Conservation (phyloP, 2,113 vertebrate species). For the Corvus hawaiiensis region DNA sequence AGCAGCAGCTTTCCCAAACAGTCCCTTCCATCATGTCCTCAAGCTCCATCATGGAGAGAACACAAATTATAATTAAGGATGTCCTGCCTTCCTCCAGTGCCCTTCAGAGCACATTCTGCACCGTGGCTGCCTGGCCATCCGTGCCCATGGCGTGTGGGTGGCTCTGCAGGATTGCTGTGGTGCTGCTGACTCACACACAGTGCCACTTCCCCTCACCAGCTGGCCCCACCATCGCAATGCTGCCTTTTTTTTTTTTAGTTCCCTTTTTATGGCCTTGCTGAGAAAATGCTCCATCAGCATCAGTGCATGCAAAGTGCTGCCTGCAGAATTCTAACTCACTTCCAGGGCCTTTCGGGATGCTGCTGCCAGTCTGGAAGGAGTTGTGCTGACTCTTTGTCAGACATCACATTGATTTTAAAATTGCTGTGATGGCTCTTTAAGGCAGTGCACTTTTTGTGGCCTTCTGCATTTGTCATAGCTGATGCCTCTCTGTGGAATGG, state of each 20-base stretch:
- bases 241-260: neutral
- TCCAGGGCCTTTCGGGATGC: neutral
- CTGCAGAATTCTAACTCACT: neutral
- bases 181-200: neutral
- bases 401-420: slow-evolving; percentile 44
- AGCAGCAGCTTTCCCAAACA: neutral
- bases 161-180: neutral
- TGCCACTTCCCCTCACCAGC: neutral
- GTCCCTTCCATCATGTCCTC: accelerated
- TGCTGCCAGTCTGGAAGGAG: slow-evolving; percentile 6
- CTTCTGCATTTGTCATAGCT: neutral
- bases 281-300: neutral
- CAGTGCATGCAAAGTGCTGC: neutral
- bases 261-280: neutral
- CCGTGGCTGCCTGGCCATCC: neutral
- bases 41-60: neutral
- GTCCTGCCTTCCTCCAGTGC: accelerated
- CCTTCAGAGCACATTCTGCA: neutral
- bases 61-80: accelerated
- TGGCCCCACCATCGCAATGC: neutral
- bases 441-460: neutral
- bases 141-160: accelerated
- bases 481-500: neutral
- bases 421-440: neutral
- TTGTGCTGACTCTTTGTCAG: neutral